Percentiles rank a stretch among this genome's conserved stretches.
These are phyloP conservation scores for Drosophila buzzatii DNA, from an alignment of 2,888 invertebrate genomes.

Conservation along the genomic window DNA sequence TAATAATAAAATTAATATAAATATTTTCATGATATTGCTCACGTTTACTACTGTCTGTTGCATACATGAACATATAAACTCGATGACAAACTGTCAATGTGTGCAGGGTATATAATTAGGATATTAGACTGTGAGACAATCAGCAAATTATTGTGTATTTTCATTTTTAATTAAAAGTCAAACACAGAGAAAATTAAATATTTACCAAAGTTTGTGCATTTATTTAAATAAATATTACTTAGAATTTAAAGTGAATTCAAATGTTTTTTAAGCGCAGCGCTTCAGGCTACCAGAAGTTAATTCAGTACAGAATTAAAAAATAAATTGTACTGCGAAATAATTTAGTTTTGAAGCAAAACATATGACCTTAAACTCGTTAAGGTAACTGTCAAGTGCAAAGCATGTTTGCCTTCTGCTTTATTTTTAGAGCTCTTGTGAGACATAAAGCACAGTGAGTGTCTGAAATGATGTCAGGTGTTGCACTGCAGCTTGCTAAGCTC, in stretches of 20 bases:
- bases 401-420: conserved; percentile 2
- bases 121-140: not conserved
- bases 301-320: not conserved
- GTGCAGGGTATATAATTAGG: not conserved
- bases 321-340: not conserved
- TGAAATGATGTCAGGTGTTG: conserved; percentile 3
- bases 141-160: not conserved
- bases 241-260: not conserved
- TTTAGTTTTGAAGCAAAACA: not conserved
- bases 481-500: not conserved
- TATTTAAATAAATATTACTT: not conserved
- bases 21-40: no score
- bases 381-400: conserved; percentile 13
- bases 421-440: conserved; percentile 7
- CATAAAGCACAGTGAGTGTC: not conserved
- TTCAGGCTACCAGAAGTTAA: not conserved
- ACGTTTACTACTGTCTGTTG: not conserved
- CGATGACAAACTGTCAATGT: not conserved
- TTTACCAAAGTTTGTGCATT: not conserved
- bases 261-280: not conserved
- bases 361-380: conserved; percentile 2
- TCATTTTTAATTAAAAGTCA: not conserved
- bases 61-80: not conserved
- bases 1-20: no score
- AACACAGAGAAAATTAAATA: not conserved